Conservation (phyloP, 2,113 vertebrate genomes). For the Tretioscincus oriximinensis region DNA sequence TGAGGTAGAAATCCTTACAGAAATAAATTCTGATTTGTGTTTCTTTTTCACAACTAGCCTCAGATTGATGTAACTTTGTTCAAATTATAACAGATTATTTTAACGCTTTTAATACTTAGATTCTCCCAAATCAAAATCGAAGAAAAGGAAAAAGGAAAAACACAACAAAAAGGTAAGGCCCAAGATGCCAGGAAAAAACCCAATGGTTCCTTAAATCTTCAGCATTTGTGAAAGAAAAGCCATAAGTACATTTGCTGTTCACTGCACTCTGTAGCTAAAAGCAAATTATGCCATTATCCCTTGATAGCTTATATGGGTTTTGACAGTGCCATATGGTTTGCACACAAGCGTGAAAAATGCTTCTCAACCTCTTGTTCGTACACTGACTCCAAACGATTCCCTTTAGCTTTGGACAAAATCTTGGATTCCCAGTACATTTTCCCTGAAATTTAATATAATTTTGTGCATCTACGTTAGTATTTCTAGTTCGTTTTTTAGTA, state of each 20-base stretch:
- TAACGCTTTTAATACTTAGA: conserved; percentile 48
- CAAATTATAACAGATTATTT: neutral
- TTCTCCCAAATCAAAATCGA: conserved; percentile 78
- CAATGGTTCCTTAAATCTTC: neutral
- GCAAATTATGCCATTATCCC: neutral
- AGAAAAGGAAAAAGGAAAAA: conserved; percentile 87
- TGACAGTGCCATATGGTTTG: neutral
- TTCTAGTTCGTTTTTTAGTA: too few species aligned
- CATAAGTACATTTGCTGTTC: too few species aligned
- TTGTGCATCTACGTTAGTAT: too few species aligned
- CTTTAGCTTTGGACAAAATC: too few species aligned
- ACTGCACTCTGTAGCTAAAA: neutral
- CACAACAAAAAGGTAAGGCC: conserved; percentile 81
- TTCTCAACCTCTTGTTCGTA: conserved; percentile 2
- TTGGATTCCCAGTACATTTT: too few species aligned
- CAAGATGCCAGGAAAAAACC: neutral
- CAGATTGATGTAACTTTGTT: conserved; percentile 24
- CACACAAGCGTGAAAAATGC: neutral
- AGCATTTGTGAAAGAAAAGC: neutral
- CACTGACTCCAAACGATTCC: too few species aligned
- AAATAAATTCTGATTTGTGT: too few species aligned
- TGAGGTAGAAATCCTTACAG: too few species aligned
- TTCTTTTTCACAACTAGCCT: too few species aligned
- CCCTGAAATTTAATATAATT: too few species aligned
- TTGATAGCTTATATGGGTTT: neutral